phyloP scores from a whole-genome alignment of 2,797 vertebrate species.

The Xyrichtys novacula region DNA sequence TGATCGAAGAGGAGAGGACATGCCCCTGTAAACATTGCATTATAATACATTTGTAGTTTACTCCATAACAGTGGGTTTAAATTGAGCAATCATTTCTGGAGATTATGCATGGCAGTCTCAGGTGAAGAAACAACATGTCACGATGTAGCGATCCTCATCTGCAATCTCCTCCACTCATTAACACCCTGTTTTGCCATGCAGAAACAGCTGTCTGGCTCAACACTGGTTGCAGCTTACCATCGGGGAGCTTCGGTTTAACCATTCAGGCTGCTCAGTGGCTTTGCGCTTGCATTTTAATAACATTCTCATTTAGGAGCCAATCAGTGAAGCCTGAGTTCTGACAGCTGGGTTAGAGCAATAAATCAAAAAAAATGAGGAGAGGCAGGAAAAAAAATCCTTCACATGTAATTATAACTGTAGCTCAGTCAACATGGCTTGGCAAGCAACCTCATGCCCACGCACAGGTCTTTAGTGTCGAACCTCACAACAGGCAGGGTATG shows the following conservation, averaged over 20 bases:
- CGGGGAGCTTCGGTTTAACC: slow-evolving; percentile 26
- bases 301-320: slow-evolving; percentile 66
- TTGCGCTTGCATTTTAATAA: slow-evolving; percentile 64
- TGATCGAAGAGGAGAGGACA: slow-evolving; percentile 38
- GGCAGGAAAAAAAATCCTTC: slow-evolving; percentile 51
- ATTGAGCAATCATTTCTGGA: slow-evolving; percentile 47
- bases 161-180: slow-evolving; percentile 58
- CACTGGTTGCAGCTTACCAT: slow-evolving; percentile 28
- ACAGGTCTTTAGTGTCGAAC: slow-evolving; percentile 62
- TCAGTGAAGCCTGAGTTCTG: slow-evolving; percentile 59
- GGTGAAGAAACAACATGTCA: slow-evolving; percentile 46
- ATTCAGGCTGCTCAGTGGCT: slow-evolving; percentile 23
- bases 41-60: slow-evolving; percentile 32
- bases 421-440: slow-evolving; percentile 62
- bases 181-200: slow-evolving; percentile 35
- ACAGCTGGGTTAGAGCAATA: slow-evolving; percentile 73
- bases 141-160: slow-evolving; percentile 45
- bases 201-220: slow-evolving; percentile 46
- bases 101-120: slow-evolving; percentile 45
- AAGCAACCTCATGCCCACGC: slow-evolving; percentile 43
- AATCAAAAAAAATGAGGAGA: slow-evolving; percentile 65
- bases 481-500: slow-evolving; percentile 60
- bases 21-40: slow-evolving; percentile 35
- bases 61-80: slow-evolving; percentile 30
- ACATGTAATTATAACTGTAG: slow-evolving; percentile 75